Evolutionary conservation across 2,797 vertebrate genomes (phyloP).

Genomic region (Macroramphosus scolopax): DNA sequence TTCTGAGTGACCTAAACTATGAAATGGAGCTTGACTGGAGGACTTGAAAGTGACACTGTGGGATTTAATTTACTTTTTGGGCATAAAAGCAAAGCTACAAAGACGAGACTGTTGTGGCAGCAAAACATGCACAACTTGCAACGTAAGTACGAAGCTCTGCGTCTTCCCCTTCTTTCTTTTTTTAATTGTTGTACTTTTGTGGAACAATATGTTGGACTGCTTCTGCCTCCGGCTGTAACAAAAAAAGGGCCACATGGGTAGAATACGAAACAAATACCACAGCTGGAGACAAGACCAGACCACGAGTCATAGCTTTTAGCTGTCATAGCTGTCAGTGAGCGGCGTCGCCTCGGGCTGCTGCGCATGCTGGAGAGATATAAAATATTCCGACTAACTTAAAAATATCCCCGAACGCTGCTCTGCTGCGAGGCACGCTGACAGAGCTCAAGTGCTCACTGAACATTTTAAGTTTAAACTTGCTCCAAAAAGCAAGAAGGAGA

Average conservation of each 20-base stretch:
- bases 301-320: constrained; percentile 24
- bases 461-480: constrained; percentile 4
- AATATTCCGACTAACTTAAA: constrained; percentile 10
- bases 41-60: constrained; percentile 41
- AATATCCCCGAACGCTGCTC: constrained; percentile 5
- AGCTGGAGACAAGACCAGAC: constrained; percentile 13
- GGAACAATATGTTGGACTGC: background rate
- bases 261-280: constrained; percentile 19
- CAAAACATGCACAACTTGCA: constrained; percentile 89
- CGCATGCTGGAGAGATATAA: constrained; percentile 4
- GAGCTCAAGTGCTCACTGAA: constrained; percentile 6
- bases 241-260: background rate
- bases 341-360: constrained; percentile 10
- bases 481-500: too few relatives aligned
- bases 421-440: constrained; percentile 5
- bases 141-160: constrained; percentile 81
- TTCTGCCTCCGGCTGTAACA: background rate
- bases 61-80: constrained; percentile 56
- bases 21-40: constrained; percentile 60
- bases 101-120: constrained; percentile 32
- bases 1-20: constrained; percentile 32
- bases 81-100: constrained; percentile 40
- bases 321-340: constrained; percentile 15
- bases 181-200: background rate
- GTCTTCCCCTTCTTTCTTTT: background rate